Base-by-base conservation (phyloP, 2,113 vertebrate species). In the Willisornis vidua region DNA sequence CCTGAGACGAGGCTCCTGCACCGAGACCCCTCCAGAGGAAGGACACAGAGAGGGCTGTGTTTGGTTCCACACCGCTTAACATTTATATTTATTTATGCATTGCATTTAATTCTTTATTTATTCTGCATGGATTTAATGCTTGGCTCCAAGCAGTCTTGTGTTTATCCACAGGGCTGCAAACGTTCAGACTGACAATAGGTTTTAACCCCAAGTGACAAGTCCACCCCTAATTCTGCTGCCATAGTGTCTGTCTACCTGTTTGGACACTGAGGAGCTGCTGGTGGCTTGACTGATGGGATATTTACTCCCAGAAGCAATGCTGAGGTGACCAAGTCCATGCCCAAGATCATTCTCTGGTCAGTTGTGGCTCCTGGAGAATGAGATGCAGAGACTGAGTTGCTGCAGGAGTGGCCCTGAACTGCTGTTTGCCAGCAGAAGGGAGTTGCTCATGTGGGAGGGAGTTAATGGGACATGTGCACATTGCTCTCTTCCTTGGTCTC, bases 61-160 rank as follows among this genome's bases (percentile, higher is more conserved):
- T 58, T 17, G 59, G 82, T 78, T 87, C 90, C 3, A 10, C 20
- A 3, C 85, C 0, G 10, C 76, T 75, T 39, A n/a, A 61, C 18
- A 11, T 65, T 95, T 61, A 73, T 85, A 54, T 94, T 97, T 97
- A 96, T 96, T 96, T 90, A 85, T 54, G 76, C 70, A 31, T 67
- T 17, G 0, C 19, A 2, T 84, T 93, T 72, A 94, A 89, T 81
- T 92, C 91, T 95, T 97, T 95, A 95, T 96, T 97, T 96, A 93
- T 89, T 85, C 92, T 94, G 58, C 65, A 5, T 75, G 35, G 94
- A 55, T 76, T 92, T 82, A 89, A 48, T 15, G 80, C 79, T 78
- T 15, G 68, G 92, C 90, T 93, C 94, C 7, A 1, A 83, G 88
- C 90, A 76, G 76, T 49, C 85, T 48, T 81, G 68, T 92, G 96